These are phyloP conservation scores for Serinus canaria DNA, from an alignment of 2,113 vertebrate genomes.

Conservation along the genomic window DNA sequence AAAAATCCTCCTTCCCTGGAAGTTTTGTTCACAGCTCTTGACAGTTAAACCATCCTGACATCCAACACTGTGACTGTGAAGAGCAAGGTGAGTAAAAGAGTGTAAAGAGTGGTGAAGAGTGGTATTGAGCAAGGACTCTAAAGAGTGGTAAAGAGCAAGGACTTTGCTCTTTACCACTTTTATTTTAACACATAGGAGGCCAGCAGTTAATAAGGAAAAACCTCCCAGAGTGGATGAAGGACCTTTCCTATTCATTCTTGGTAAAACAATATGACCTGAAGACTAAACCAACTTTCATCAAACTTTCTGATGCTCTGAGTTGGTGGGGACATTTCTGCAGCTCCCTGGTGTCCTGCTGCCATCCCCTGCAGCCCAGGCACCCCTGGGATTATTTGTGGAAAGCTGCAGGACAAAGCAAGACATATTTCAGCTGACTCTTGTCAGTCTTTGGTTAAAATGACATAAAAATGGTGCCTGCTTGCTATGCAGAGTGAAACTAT, in stretches of 20 bases:
- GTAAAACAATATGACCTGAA: neutral
- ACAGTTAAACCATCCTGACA: neutral
- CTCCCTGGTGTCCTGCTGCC: neutral
- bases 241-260: neutral
- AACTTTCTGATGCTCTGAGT: neutral
- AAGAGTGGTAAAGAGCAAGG: neutral
- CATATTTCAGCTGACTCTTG: neutral
- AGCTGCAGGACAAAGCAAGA: neutral
- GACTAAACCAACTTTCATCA: neutral
- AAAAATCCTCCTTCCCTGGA: neutral
- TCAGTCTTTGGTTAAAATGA: neutral
- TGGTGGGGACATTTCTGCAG: neutral
- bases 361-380: fast-evolving
- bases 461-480: neutral
- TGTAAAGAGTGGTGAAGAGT: too few species aligned
- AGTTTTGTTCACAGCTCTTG: neutral
- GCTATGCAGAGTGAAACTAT: neutral
- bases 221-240: neutral
- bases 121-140: too few species aligned
- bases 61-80: neutral
- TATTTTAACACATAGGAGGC: neutral
- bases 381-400: neutral
- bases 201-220: conserved; percentile 36
- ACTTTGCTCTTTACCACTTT: neutral
- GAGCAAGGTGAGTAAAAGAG: too few species aligned